These are phyloP conservation scores for Drosophila paranaensis DNA, from an alignment of 2,888 invertebrate genomes.

Conservation along the genomic window DNA sequence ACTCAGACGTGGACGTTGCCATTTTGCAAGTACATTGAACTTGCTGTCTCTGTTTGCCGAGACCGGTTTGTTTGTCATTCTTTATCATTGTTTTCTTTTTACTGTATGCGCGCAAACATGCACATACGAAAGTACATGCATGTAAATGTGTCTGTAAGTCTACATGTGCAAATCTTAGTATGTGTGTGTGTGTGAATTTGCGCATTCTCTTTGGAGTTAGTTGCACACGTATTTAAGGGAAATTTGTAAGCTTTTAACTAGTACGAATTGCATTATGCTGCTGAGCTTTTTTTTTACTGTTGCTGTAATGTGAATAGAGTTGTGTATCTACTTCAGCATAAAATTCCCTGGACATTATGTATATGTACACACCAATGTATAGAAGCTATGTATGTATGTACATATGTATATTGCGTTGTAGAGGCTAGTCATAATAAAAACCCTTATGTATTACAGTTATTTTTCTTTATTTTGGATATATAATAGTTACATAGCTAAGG, in stretches of 20 bases:
- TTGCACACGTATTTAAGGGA: background rate
- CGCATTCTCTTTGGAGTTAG: conserved; percentile 35
- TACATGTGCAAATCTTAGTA: background rate
- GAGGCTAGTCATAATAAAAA: background rate
- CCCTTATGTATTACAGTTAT: background rate
- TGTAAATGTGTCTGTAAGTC: background rate
- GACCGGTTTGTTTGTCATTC: conserved; percentile 31
- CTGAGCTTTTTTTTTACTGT: background rate
- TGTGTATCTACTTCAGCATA: background rate
- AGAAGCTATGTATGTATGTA: background rate
- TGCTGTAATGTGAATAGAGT: background rate
- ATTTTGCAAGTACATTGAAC: conserved; percentile 66
- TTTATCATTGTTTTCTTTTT: conserved; percentile 26
- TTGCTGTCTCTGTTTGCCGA: conserved; percentile 42
- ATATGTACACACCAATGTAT: too few species aligned
- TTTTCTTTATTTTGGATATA: conserved; percentile 15
- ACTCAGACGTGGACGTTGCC: conserved; percentile 17
- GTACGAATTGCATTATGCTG: background rate
- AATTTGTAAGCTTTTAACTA: background rate
- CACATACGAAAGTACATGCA: background rate
- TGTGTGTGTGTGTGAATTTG: background rate
- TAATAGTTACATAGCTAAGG: background rate
- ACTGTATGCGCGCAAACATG: conserved; percentile 12
- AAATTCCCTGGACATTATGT: background rate
- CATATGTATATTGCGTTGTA: background rate